These are phyloP conservation scores for Cuculus canorus DNA, from an alignment of 2,797 vertebrate species.

Conservation along the genomic window DNA sequence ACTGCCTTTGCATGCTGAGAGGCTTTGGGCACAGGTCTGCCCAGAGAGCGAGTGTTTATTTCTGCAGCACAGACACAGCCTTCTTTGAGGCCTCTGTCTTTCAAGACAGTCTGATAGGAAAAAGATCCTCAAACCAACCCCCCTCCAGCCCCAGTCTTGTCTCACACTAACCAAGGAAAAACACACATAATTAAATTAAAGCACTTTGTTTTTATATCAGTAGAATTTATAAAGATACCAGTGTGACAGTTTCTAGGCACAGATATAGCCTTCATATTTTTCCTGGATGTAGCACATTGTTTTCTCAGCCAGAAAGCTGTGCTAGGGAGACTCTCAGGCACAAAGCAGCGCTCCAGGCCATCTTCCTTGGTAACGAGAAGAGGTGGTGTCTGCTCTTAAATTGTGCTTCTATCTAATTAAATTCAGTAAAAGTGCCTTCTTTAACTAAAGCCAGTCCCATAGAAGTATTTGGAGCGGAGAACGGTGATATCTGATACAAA, in stretches of 20 bases:
- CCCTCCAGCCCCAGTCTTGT: neutral
- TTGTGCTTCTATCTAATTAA: constrained; percentile 71
- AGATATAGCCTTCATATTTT: constrained; percentile 66
- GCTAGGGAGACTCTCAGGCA: constrained; percentile 66
- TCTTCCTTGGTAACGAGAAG: constrained; percentile 65
- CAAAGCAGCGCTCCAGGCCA: constrained; percentile 43
- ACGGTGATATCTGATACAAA: constrained; percentile 31
- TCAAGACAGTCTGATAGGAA: constrained; percentile 33
- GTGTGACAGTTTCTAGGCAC: constrained; percentile 80
- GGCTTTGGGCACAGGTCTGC: accelerated
- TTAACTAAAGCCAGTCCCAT: constrained; percentile 59
- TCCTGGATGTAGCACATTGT: constrained; percentile 72
- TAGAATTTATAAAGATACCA: constrained; percentile 73
- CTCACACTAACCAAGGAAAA: constrained; percentile 72
- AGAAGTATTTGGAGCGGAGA: constrained; percentile 55
- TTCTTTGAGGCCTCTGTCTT: neutral
- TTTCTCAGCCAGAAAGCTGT: constrained; percentile 77
- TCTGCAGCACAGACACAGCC: no score
- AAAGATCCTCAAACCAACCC: neutral
- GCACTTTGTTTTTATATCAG: constrained; percentile 72
- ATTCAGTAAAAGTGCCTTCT: constrained; percentile 63
- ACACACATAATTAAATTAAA: constrained; percentile 71
- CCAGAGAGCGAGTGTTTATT: no score
- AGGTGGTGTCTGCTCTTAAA: constrained; percentile 57
- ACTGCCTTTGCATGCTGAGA: accelerated